These are phyloP conservation scores for Chiroxiphia lanceolata DNA, from an alignment of 2,797 vertebrate species.

Conservation along the genomic window DNA sequence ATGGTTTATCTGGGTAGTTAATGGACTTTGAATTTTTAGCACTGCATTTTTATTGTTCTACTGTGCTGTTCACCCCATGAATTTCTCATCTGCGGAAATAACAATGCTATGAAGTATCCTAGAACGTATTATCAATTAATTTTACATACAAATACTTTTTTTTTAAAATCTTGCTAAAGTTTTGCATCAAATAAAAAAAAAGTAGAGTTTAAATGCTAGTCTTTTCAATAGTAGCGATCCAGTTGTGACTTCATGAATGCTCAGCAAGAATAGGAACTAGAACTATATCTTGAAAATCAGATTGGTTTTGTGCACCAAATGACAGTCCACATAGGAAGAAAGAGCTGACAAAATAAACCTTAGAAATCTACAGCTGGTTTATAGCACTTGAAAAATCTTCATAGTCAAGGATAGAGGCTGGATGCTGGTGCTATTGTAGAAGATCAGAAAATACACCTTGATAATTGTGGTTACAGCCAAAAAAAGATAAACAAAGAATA, in stretches of 20 bases:
- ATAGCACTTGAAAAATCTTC: not conserved
- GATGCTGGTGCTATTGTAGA: not conserved
- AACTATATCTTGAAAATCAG: not conserved
- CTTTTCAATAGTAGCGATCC: not conserved
- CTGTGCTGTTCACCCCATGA: not conserved
- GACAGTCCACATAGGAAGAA: not conserved
- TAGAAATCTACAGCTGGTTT: not conserved
- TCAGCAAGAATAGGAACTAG: not conserved
- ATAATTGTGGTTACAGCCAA: not conserved
- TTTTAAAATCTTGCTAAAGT: not conserved
- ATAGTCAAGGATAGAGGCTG: not conserved
- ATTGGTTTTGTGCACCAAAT: not conserved
- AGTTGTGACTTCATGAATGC: not conserved
- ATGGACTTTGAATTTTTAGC: not conserved
- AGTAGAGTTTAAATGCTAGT: not conserved
- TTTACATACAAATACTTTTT: not conserved
- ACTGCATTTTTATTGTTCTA: not conserved
- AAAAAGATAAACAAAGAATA: not conserved
- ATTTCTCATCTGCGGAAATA: not conserved
- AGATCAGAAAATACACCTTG: not conserved
- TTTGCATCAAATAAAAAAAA: not conserved
- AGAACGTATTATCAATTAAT: not conserved
- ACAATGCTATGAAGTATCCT: not conserved
- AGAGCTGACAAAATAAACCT: not conserved
- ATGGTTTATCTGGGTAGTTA: not conserved